A percentile compares a stretch with the other conserved stretches of the same genome.
Evolutionary conservation across 2,888 invertebrate species (phyloP).

Genomic region (Antheraea assamensis): DNA sequence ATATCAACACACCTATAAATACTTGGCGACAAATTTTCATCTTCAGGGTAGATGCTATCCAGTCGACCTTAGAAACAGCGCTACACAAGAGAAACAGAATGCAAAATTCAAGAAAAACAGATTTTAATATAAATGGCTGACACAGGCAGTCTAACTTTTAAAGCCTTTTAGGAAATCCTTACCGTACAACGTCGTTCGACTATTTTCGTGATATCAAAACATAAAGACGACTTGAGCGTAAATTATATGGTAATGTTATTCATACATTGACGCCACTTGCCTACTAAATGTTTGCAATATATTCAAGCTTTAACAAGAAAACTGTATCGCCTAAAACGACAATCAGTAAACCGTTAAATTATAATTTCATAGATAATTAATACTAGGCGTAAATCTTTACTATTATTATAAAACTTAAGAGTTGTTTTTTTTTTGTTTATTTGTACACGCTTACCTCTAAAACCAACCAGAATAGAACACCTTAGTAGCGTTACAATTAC

Average conservation of each 20-base stretch:
- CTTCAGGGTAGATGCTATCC: no score
- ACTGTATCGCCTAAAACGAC: not conserved
- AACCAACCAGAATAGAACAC: no score
- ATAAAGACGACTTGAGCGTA: slow-evolving; percentile 23
- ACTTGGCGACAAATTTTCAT: no score
- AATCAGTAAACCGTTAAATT: not conserved
- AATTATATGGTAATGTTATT: slow-evolving; percentile 33
- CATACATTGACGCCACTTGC: slow-evolving; percentile 27
- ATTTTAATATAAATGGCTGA: not conserved
- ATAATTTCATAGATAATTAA: not conserved
- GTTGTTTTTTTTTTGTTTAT: no score
- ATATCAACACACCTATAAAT: no score
- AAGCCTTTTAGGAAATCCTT: not conserved
- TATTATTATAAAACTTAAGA: no score
- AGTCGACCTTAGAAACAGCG: no score
- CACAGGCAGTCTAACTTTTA: not conserved
- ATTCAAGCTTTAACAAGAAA: slow-evolving; percentile 7
- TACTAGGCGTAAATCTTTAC: not conserved
- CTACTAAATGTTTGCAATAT: slow-evolving; percentile 15
- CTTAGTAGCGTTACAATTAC: no score
- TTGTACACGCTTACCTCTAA: no score
- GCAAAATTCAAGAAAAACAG: no score
- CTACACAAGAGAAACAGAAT: no score
- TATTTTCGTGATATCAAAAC: slow-evolving; percentile 14
- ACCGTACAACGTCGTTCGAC: not conserved